Evolutionary conservation across 2,113 vertebrate species (phyloP).

Genomic region (Calidris pugnax): DNA sequence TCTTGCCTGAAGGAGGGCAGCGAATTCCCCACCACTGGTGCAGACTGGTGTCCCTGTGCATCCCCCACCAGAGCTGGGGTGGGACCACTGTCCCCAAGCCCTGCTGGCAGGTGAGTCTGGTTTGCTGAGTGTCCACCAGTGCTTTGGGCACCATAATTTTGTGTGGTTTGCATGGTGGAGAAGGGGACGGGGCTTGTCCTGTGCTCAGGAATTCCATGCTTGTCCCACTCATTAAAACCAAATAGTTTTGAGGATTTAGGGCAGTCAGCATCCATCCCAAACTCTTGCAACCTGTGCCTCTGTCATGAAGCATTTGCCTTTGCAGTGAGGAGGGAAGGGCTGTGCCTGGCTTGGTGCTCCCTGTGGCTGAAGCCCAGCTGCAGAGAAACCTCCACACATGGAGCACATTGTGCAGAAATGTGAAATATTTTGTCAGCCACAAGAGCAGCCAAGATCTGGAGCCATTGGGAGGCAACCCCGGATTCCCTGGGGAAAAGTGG

Average conservation of each 20-base stretch:
- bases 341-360: background rate
- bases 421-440: background rate
- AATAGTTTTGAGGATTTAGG: background rate
- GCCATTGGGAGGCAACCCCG: background rate
- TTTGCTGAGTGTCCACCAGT: background rate
- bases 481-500: background rate
- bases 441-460: background rate
- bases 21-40: background rate
- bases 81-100: background rate
- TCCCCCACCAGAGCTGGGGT: background rate
- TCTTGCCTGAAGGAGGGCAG: background rate
- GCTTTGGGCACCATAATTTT: background rate
- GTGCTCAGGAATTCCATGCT: background rate
- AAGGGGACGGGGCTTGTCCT: fast-evolving
- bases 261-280: background rate
- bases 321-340: background rate
- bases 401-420: background rate
- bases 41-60: background rate
- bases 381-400: background rate
- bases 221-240: background rate
- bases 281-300: background rate
- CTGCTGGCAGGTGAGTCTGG: background rate
- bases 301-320: background rate
- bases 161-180: background rate
- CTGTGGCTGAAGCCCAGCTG: fast-evolving